Base-by-base conservation (phyloP, 2,113 vertebrate species). In the Anas platyrhynchos region DNA sequence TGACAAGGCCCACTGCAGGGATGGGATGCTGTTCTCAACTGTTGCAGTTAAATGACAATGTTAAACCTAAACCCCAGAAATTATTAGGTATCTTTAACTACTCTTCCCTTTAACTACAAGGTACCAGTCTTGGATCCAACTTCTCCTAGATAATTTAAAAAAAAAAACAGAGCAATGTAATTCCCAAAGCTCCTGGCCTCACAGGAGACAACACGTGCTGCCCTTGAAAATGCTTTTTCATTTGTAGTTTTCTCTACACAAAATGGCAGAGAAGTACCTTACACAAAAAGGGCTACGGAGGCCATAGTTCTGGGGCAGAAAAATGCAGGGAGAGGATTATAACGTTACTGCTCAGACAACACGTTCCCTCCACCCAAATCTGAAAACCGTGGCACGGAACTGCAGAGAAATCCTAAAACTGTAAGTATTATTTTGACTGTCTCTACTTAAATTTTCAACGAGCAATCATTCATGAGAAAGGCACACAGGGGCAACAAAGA, bases 111-210 rank as follows among this genome's bases (percentile, higher is more conserved):
- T 25, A 65, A 27, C 38, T 0, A 2, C n/a, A 61, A 79, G 21
- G 61, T 48, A 78, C 17, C 23, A 5, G 41, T 54, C 65, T 91
- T 50, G 23, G 50, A 81, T 73, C 23, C 72, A 67, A 48, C 65
- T 86, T 91, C 65, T 77, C 65, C 75, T 52, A 59, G 48, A 81
- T 46, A 78, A 86, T 46, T 61, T 21, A 48, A 59, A 41, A 41
- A 38, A 38, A 38, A 61, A 85, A 91, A 63, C 20, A n/a, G 18
- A 89, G 87, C 54, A 76, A 66, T 20, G 20, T 22, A 75, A 92
- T 71, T 91, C 76, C 65, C 82, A 76, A 89, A 94, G 77, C 13
- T 20, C 56, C 62, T 29, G 16, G 69, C 66, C 86, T 92, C 77
- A 72, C 1, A 14, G 36, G 55, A 58, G 36, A 54, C 23, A 69